Evolutionary conservation across 2,888 invertebrate species (phyloP), one percentile per base, ranked within the genome.

Genomic region (Epinotia demarniana): DNA sequence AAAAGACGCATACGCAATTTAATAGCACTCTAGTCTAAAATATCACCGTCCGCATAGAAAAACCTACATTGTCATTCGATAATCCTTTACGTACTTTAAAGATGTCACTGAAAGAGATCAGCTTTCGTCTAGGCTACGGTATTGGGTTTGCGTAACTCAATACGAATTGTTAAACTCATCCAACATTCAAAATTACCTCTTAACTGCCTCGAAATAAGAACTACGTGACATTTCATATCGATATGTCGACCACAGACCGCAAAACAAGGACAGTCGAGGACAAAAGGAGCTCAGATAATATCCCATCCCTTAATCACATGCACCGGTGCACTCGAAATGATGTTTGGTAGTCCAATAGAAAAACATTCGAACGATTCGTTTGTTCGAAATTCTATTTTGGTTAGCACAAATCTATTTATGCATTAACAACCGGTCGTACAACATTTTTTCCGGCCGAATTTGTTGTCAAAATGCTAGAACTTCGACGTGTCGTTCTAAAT

Each of bases 291-390:
- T 86, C 87, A 91, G 89, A 93, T 93, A 92, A 91, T 92, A 90
- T 93, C 88, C 90, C 90, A 92, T 93, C 93, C 93, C 90, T 91
- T 93, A 93, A 94, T 94, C 92, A 93, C 92, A 94, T 94, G 93
- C 93, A 89, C 90, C 89, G 92, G 82, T 94, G 92, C 90, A 85
- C 88, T 87, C 86, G 88, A 91, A 93, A 92, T 92, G 92, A 88
- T 91, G 88, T 92, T 92, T 90, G 87, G 87, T 87, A 87, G 87
- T 87, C 86, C 86, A 86, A 89, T 87, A 86, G 83, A 84, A 83
- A 84, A 83, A 83, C 86, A 88, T 87, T 89, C 83, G 84, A 85
- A 85, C 82, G 83, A 80, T 88, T 86, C 86, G 86, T 89, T 89
- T 86, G 88, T 88, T 86, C 85, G 85, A 88, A 81, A 84, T 83